Evolutionary conservation across 2,113 vertebrate species (phyloP).

Genomic region (Hippocampus abdominalis): DNA sequence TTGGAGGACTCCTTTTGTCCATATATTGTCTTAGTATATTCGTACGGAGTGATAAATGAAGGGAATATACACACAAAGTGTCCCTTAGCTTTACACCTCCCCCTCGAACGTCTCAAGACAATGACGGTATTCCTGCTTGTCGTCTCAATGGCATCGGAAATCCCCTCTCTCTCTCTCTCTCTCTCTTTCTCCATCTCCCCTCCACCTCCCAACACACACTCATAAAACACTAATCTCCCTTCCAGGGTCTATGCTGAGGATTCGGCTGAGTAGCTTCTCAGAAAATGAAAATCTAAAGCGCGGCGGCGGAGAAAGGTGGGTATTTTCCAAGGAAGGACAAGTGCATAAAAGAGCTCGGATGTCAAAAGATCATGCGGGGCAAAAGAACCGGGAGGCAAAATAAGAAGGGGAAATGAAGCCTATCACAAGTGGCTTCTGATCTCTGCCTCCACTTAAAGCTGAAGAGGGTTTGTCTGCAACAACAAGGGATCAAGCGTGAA

Average conservation of each 20-base stretch:
- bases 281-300: conserved; percentile 32
- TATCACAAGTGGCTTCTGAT: conserved; percentile 37
- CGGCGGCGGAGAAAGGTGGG: conserved; percentile 20
- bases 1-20: not conserved
- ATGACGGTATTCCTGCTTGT: conserved; percentile 57
- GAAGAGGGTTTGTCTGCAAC: conserved; percentile 18
- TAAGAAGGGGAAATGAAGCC: conserved; percentile 18
- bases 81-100: conserved; percentile 10
- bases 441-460: conserved; percentile 27
- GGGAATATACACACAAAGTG: conserved; percentile 23
- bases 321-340: conserved; percentile 20
- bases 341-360: conserved; percentile 27
- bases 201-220: conserved; percentile 43
- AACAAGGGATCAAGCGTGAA: conserved; percentile 6
- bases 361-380: conserved; percentile 45
- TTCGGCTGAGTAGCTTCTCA: conserved; percentile 61
- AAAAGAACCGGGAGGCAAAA: conserved; percentile 22
- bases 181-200: conserved; percentile 23
- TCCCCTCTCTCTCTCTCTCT: conserved; percentile 43
- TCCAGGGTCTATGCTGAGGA: conserved; percentile 67
- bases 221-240: conserved; percentile 68
- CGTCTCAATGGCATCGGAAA: conserved; percentile 57
- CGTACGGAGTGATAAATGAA: conserved; percentile 10
- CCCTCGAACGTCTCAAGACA: conserved; percentile 45
- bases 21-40: not conserved